Conservation (phyloP, 1,140 invertebrate genomes). For the Octopus bimaculoides region DNA sequence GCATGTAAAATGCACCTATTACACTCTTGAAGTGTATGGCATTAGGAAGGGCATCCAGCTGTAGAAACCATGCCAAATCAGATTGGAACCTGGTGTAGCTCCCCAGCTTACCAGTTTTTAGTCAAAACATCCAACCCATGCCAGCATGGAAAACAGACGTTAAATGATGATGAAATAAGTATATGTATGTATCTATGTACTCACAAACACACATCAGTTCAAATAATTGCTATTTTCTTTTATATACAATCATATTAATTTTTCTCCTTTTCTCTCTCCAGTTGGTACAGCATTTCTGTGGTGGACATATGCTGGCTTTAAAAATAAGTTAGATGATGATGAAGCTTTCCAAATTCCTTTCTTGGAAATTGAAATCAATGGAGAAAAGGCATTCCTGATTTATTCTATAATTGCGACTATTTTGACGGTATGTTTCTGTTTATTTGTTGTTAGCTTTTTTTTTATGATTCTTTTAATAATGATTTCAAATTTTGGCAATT, state of each 20-base stretch:
- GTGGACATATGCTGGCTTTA: conserved; percentile 83
- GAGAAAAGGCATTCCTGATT: conserved; percentile 79
- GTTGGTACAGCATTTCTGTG: conserved; percentile 77
- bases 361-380: conserved; percentile 74
- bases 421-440: conserved; percentile 68
- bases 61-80: too few relatives aligned
- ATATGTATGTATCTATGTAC: too few relatives aligned
- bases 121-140: too few relatives aligned
- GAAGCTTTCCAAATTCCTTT: conserved; percentile 62
- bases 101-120: too few relatives aligned
- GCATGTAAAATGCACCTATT: too few relatives aligned
- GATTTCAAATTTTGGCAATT: too few relatives aligned
- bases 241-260: conserved; percentile 10
- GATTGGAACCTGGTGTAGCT: too few relatives aligned
- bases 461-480: too few relatives aligned
- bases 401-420: conserved; percentile 86
- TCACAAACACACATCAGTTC: neutral
- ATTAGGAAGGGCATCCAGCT: too few relatives aligned
- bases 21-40: too few relatives aligned
- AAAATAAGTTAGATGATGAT: conserved; percentile 67
- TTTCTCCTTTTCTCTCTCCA: conserved; percentile 34
- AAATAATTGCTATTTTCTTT: conserved; percentile 14
- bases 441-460: neutral
- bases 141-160: too few relatives aligned
- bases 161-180: too few relatives aligned